Evolutionary conservation across 2,113 vertebrate genomes (phyloP).

Genomic region (Argyrosomus japonicus): DNA sequence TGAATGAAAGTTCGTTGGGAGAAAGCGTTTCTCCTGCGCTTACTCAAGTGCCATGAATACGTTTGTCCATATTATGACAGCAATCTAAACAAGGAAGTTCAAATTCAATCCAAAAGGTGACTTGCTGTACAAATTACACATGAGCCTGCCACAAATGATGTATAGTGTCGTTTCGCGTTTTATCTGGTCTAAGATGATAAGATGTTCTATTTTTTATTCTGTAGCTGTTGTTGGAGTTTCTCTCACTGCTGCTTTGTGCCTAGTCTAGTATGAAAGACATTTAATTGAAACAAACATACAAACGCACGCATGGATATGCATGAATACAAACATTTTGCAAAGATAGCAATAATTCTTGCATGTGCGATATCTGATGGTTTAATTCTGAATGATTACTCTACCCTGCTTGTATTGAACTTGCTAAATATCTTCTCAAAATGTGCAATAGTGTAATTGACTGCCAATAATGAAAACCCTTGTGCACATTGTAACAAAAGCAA

Average conservation of each 20-base stretch:
- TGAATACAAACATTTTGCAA: slow-evolving; percentile 7
- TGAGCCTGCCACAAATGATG: slow-evolving; percentile 14
- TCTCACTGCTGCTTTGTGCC: neutral
- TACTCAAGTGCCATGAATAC: slow-evolving; percentile 44
- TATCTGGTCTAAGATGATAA: slow-evolving; percentile 27
- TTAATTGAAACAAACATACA: slow-evolving; percentile 13
- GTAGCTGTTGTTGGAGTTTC: slow-evolving; percentile 6
- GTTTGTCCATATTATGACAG: slow-evolving; percentile 53
- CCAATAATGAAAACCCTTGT: slow-evolving; percentile 21
- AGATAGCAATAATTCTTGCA: neutral
- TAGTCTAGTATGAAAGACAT: slow-evolving; percentile 16
- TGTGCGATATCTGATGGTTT: neutral
- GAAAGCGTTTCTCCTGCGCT: slow-evolving; percentile 49
- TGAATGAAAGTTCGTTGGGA: slow-evolving; percentile 75
- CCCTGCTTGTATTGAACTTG: neutral
- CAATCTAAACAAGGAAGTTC: slow-evolving; percentile 56
- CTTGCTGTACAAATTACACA: slow-evolving; percentile 31
- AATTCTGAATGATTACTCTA: neutral
- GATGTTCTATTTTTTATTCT: slow-evolving; percentile 1
- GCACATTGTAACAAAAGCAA: slow-evolving; percentile 29
- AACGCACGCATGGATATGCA: neutral
- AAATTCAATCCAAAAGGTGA: slow-evolving; percentile 58
- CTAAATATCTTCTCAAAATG: slow-evolving; percentile 28
- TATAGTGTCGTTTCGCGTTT: slow-evolving; percentile 21
- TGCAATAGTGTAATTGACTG: slow-evolving; percentile 34